Evolutionary conservation across 1,140 invertebrate species (phyloP).

Genomic region (Drosophila tani): DNA sequence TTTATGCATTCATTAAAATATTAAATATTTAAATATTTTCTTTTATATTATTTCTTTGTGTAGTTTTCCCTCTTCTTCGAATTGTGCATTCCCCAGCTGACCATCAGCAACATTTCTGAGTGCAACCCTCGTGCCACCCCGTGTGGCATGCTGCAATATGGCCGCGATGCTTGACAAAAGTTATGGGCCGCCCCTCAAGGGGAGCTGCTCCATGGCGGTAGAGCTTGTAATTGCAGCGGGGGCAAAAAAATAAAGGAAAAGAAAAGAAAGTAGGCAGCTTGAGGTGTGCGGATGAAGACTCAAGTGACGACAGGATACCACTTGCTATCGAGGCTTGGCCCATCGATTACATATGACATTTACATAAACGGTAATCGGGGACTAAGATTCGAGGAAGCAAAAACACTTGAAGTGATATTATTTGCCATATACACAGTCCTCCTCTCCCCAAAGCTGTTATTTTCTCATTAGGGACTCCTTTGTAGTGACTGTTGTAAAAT

Average conservation of each 20-base stretch:
- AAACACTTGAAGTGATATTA: not conserved
- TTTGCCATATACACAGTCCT: not conserved
- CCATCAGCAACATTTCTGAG: constrained; percentile 56
- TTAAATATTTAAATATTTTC: not conserved
- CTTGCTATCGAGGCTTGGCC: too few relatives aligned
- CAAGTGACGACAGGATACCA: not conserved
- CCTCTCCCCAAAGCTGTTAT: not conserved
- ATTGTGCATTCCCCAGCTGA: constrained; percentile 46
- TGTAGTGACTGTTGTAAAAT: constrained; percentile 57
- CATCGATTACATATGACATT: not conserved
- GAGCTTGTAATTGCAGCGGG: constrained; percentile 30
- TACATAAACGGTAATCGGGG: not conserved
- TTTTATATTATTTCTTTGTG: not conserved
- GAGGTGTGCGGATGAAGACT: not conserved
- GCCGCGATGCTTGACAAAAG: constrained; percentile 47
- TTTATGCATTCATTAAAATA: not conserved
- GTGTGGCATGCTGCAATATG: constrained; percentile 53
- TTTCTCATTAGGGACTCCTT: constrained; percentile 28
- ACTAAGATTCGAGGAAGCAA: not conserved
- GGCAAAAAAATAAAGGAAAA: not conserved
- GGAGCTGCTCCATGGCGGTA: constrained; percentile 1
- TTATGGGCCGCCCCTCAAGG: constrained; percentile 28
- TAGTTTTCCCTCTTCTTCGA: constrained; percentile 3
- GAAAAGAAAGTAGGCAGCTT: not conserved
- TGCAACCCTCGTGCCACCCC: constrained; percentile 24